These are phyloP conservation scores for Leptopilina syphax DNA, from an alignment of 2,888 invertebrate genomes.

Conservation along the genomic window DNA sequence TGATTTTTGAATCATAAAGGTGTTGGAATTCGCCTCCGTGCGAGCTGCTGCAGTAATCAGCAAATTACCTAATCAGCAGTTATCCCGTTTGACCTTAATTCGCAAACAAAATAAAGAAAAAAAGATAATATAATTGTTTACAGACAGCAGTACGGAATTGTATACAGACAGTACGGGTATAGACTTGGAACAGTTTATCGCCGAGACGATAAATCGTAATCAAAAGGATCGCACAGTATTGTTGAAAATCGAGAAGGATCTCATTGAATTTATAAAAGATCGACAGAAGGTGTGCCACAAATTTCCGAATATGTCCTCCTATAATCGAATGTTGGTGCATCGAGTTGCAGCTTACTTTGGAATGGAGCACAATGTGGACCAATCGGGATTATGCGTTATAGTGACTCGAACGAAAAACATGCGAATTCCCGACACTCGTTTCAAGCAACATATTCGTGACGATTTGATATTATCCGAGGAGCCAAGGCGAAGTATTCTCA, in stretches of 20 bases:
- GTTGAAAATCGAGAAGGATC: slow-evolving; percentile 91
- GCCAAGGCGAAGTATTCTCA: slow-evolving; percentile 87
- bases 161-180: slow-evolving; percentile 87
- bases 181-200: slow-evolving; percentile 92
- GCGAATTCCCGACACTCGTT: slow-evolving; percentile 84
- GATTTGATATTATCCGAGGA: slow-evolving; percentile 83
- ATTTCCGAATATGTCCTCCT: slow-evolving; percentile 96
- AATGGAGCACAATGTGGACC: slow-evolving; percentile 95
- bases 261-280: slow-evolving; percentile 90
- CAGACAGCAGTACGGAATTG: slow-evolving; percentile 87
- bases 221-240: slow-evolving; percentile 91
- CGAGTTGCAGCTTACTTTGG: slow-evolving; percentile 96
- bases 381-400: slow-evolving; percentile 87
- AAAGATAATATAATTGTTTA: no score
- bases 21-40: no score
- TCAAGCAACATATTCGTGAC: slow-evolving; percentile 84
- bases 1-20: no score
- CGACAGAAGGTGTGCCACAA: slow-evolving; percentile 79
- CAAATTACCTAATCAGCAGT: no score
- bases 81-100: no score
- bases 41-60: no score
- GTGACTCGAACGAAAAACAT: slow-evolving; percentile 88
- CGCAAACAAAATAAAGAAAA: no score
- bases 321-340: slow-evolving; percentile 97
- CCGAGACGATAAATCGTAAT: slow-evolving; percentile 93